These are phyloP conservation scores for Fulica atra DNA, from an alignment of 2,113 vertebrate genomes.

Conservation along the genomic window DNA sequence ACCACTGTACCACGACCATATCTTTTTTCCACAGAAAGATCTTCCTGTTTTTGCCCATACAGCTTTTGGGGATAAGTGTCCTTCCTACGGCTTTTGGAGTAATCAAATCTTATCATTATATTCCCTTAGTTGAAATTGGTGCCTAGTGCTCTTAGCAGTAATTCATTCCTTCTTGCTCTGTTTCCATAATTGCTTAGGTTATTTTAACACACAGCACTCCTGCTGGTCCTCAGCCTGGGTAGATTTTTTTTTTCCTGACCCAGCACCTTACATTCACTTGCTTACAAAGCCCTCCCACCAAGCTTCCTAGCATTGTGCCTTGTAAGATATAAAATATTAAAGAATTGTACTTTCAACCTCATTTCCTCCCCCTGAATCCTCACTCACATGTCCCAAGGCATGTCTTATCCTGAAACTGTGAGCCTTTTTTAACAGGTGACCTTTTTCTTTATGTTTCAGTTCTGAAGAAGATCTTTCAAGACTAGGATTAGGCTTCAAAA, in stretches of 20 bases:
- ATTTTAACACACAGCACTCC: neutral
- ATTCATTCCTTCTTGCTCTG: neutral
- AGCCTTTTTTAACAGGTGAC: neutral
- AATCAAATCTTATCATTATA: neutral
- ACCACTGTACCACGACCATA: neutral
- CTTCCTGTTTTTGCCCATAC: neutral
- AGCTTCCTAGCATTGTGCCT: neutral
- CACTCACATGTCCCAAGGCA: neutral
- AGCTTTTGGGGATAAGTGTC: neutral
- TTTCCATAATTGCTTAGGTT: neutral
- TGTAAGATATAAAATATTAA: neutral
- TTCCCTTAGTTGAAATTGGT: neutral
- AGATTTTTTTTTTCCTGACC: neutral
- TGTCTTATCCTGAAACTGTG: neutral
- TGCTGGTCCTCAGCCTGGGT: neutral
- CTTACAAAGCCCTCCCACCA: neutral
- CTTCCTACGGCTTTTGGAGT: neutral
- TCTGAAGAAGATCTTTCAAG: neutral
- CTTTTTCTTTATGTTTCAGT: neutral
- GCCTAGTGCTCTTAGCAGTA: neutral
- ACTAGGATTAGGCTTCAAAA: neutral
- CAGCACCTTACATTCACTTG: neutral
- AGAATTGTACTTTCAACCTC: neutral
- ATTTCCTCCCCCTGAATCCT: neutral
- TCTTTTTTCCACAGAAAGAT: neutral